phyloP scores from a whole-genome alignment of 2,888 invertebrate species.

The Ditylenchus weischeri region DNA sequence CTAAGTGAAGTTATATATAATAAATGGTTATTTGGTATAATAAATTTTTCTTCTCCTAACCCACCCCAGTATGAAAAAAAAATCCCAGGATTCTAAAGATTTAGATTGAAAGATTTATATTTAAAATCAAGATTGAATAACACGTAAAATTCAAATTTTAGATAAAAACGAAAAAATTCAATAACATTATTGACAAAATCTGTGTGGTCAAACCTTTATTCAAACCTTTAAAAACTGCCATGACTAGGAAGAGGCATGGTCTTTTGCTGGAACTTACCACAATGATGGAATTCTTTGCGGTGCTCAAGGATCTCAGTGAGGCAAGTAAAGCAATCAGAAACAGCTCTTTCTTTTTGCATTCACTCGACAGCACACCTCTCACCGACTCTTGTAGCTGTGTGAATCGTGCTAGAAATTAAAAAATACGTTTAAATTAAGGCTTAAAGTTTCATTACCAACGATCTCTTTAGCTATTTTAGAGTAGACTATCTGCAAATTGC shows the following conservation, averaged over 20 bases:
- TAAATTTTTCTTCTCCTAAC: no score
- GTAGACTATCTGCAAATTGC: conserved; percentile 5
- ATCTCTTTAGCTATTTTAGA: not conserved
- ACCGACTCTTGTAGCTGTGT: not conserved
- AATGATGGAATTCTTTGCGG: conserved; percentile 30
- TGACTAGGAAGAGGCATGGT: no score
- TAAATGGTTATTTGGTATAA: no score
- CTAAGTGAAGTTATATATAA: no score
- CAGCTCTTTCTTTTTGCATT: conserved; percentile 14
- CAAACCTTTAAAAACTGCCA: no score
- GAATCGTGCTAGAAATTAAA: not conserved
- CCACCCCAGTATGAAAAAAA: no score
- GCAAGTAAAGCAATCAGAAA: conserved; percentile 19
- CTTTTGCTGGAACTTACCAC: conserved; percentile 17
- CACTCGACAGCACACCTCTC: conserved; percentile 12
- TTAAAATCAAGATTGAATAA: no score
- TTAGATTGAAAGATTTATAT: no score
- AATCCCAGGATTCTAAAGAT: not conserved
- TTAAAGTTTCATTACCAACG: conserved; percentile 2
- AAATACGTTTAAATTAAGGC: not conserved
- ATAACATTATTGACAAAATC: no score
- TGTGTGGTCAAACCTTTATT: no score
- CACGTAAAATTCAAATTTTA: conserved; percentile 13
- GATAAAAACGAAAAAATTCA: no score
- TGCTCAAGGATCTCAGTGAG: conserved; percentile 24